A percentile compares a stretch with the other conserved stretches of the same genome.
Evolutionary conservation across 2,113 vertebrate species (phyloP).

Genomic region (Jaculus jaculus): DNA sequence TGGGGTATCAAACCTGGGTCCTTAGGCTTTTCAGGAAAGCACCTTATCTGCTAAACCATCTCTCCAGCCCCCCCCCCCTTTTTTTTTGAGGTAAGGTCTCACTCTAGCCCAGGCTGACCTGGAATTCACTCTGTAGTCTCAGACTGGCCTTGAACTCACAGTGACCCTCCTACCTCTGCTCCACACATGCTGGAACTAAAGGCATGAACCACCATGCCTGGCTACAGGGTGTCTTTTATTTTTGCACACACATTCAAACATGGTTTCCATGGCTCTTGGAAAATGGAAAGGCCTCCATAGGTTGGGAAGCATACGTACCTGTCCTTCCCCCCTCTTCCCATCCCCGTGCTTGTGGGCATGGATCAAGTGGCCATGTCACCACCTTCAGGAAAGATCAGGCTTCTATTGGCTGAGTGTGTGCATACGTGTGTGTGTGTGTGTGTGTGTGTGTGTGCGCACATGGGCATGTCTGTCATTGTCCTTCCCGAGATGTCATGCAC

Average conservation of each 20-base stretch:
- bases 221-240: not conserved
- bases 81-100: too few relatives aligned
- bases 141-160: too few relatives aligned
- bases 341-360: not conserved
- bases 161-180: too few relatives aligned
- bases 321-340: not conserved
- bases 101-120: too few relatives aligned
- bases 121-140: too few relatives aligned
- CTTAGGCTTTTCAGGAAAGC: too few relatives aligned
- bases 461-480: not conserved
- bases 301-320: accelerated
- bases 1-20: too few relatives aligned
- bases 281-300: not conserved
- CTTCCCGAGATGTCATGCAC: not conserved
- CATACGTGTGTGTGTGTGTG: not conserved
- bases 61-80: too few relatives aligned
- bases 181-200: too few relatives aligned
- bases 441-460: not conserved
- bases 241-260: not conserved
- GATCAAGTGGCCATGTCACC: constrained; percentile 6
- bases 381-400: not conserved
- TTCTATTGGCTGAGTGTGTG: not conserved
- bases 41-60: too few relatives aligned
- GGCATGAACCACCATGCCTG: not conserved
- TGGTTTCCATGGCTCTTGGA: not conserved